These are phyloP conservation scores for Zalophus californianus DNA, from an alignment of 2,797 vertebrate species.

Conservation along the genomic window DNA sequence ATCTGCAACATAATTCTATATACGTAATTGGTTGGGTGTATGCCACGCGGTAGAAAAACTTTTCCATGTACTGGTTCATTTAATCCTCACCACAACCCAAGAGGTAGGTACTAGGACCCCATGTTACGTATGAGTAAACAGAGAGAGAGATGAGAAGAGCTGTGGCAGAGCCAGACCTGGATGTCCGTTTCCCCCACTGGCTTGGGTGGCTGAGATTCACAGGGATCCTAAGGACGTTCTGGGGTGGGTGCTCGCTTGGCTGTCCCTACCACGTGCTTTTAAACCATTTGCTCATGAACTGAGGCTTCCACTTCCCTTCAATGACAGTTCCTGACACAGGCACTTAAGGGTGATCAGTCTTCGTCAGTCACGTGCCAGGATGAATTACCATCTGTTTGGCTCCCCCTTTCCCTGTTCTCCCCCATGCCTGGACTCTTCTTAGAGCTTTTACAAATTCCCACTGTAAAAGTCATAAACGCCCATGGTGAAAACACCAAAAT, in stretches of 20 bases:
- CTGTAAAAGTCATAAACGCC: not conserved
- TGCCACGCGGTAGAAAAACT: not conserved
- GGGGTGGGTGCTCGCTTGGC: not conserved
- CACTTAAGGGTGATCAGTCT: not conserved
- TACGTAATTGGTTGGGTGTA: not conserved
- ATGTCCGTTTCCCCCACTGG: not conserved
- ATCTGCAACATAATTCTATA: not conserved
- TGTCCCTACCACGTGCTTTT: not conserved
- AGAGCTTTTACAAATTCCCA: not conserved
- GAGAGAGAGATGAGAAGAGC: not conserved
- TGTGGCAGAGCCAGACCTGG: not conserved
- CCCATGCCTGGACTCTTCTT: not conserved
- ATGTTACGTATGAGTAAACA: not conserved
- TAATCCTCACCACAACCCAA: not conserved
- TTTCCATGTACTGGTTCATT: not conserved
- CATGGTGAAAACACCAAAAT: not conserved
- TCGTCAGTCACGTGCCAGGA: not conserved
- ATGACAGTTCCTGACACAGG: accelerated
- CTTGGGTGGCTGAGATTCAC: not conserved
- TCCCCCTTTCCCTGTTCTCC: not conserved
- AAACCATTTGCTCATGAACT: not conserved
- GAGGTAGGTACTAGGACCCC: not conserved
- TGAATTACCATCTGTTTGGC: accelerated
- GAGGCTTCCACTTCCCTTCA: not conserved
- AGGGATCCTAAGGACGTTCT: not conserved